Percentiles rank a stretch among this genome's conserved stretches.
phyloP scores from a whole-genome alignment of 2,797 vertebrate genomes.

The Cynopterus sphinx region DNA sequence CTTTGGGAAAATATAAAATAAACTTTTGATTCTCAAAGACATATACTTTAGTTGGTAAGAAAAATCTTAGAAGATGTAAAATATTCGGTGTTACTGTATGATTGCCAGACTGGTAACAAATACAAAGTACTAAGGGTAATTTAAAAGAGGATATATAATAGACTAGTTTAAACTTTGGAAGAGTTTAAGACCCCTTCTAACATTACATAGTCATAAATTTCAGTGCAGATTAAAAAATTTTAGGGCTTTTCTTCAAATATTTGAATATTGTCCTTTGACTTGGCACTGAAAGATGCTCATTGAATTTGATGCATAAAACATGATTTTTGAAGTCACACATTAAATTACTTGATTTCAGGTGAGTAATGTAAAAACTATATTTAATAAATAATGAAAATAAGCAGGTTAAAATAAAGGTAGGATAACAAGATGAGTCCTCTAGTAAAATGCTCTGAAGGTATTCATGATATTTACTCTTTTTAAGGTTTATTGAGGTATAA shows the following conservation, averaged over 20 bases:
- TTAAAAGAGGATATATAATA: not conserved
- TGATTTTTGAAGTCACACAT: not conserved
- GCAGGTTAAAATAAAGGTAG: not conserved
- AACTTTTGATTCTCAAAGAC: not conserved
- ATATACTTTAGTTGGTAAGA: not conserved
- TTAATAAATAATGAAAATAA: not conserved
- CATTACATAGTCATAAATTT: not conserved
- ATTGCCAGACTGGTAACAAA: not conserved
- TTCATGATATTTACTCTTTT: not conserved
- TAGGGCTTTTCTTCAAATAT: not conserved
- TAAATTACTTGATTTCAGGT: not conserved
- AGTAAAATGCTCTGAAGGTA: not conserved
- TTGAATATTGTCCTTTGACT: not conserved
- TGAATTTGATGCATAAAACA: not conserved
- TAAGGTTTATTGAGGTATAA: not conserved
- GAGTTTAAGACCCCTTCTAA: not conserved
- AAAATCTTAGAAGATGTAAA: not conserved
- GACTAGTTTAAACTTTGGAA: not conserved
- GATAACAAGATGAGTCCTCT: not conserved
- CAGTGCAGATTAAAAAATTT: not conserved
- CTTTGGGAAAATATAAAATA: not conserved
- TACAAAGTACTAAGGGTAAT: not conserved
- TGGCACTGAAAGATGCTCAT: not conserved
- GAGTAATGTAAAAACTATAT: not conserved
- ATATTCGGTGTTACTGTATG: slow-evolving; percentile 5